These are phyloP conservation scores for Patella depressa DNA, from an alignment of 2,888 invertebrate genomes.

Conservation along the genomic window DNA sequence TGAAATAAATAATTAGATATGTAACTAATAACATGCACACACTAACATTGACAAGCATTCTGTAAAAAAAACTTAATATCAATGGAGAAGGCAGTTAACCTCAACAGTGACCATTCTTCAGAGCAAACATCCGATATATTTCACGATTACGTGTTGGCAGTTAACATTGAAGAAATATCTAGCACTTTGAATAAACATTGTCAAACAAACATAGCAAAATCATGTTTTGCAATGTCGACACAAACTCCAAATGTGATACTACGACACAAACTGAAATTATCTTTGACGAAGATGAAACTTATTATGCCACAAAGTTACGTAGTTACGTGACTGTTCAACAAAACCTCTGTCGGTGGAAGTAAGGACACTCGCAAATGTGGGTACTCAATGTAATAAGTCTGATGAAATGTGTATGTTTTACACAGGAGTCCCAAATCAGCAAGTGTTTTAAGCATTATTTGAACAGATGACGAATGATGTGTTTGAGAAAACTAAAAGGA, in stretches of 20 bases:
- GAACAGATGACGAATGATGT: no score
- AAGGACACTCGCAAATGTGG: no score
- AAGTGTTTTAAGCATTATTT: no score
- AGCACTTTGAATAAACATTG: conserved; percentile 5
- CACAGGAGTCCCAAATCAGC: no score
- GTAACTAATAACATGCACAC: background rate
- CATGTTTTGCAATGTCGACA: background rate
- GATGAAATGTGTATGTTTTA: no score
- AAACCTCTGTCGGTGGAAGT: no score
- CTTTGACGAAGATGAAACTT: background rate
- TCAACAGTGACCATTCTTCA: background rate
- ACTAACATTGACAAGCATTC: background rate
- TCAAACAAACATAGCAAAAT: conserved; percentile 2
- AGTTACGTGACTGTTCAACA: no score
- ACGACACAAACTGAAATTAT: background rate
- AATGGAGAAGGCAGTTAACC: background rate
- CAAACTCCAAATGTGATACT: background rate
- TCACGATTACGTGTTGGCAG: background rate
- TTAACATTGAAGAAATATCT: background rate
- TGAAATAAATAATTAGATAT: conserved; percentile 43
- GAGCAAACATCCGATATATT: background rate
- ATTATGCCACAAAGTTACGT: no score
- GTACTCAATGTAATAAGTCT: no score
- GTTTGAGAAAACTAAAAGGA: no score
- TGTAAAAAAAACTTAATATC: background rate